These are phyloP conservation scores for Tubiluchus corallicola DNA, from an alignment of 2,888 invertebrate species.

Conservation along the genomic window DNA sequence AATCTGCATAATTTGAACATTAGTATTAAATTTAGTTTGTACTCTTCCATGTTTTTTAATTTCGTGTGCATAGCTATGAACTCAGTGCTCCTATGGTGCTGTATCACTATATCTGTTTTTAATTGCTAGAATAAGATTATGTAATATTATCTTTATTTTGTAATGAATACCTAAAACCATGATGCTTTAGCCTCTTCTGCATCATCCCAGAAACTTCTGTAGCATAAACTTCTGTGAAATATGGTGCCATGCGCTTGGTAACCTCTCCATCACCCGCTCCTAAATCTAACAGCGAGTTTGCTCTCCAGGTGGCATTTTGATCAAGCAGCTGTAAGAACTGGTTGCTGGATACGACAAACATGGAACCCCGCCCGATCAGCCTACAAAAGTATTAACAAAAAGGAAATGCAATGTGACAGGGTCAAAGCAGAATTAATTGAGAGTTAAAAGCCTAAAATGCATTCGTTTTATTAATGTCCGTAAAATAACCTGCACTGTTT, in stretches of 20 bases:
- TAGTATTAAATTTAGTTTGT: too few species aligned
- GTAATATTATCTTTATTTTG: too few species aligned
- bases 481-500: too few species aligned
- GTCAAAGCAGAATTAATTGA: slow-evolving; percentile 14
- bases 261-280: slow-evolving; percentile 94
- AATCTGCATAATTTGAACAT: too few species aligned
- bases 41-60: too few species aligned
- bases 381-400: slow-evolving; percentile 33
- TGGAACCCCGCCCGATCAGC: slow-evolving; percentile 71
- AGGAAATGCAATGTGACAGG: slow-evolving; percentile 9
- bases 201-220: slow-evolving; percentile 83
- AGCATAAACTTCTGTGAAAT: slow-evolving; percentile 54
- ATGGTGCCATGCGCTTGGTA: slow-evolving; percentile 53
- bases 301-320: slow-evolving; percentile 25
- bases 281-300: slow-evolving; percentile 45
- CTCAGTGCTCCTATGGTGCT: too few species aligned
- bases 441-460: too few species aligned
- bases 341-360: slow-evolving; percentile 77
- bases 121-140: too few species aligned
- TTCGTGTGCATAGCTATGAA: too few species aligned
- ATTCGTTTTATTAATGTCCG: too few species aligned
- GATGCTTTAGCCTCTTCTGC: slow-evolving; percentile 53
- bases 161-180: slow-evolving; percentile 51
- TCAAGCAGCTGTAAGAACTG: slow-evolving; percentile 51
- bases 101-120: too few species aligned